Evolutionary conservation across 2,797 vertebrate species (phyloP), one percentile per base, ranked within the genome.

Genomic region (Euthynnus affinis): DNA sequence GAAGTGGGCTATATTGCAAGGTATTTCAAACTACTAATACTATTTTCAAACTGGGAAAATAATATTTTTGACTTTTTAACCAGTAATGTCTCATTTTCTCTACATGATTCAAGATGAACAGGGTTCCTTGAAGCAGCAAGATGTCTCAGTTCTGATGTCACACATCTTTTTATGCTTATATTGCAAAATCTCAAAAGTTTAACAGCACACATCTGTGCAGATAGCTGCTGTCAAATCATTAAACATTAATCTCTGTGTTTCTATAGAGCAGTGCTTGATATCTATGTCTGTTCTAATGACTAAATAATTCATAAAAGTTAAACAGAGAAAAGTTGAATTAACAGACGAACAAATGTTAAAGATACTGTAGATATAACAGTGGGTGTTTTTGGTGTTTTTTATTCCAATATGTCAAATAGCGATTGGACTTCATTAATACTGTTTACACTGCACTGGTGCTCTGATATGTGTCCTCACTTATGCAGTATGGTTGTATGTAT

Each of bases 231-330:
- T 65, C 7, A 32, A 52, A 76, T 61, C n/a, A 25, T 74, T 42
- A 59, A 81, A 74, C 6, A n/a, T 66, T 68, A 56, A 4, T 25
- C 25, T 62, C 6, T 67, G 27, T 62, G 22, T 78, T 78, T 52
- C 61, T 23, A 63, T 51, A 44, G 64, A 78, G 71, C 25, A 51
- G 17, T 62, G 51, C 71, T 63, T 80, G 68, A 64, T 80, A 66
- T 78, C 27, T 82, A 62, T 71, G 52, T 42, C 53, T 71, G 59
- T 63, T 74, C 74, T 71, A 65, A 56, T 23, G 34, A 53, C 71
- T 55, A 44, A 85, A 85, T 77, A 66, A 80, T 80, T 76, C 37
- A 79, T 56, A 8, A 48, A 48, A 64, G 14, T 46, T 37, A 49
- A 76, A 61, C 22, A 48, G 56, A 76, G 59, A 59, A 61, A 71